Conservation (phyloP, 1,140 invertebrate species). For the Ceratosolen solmsi region DNA sequence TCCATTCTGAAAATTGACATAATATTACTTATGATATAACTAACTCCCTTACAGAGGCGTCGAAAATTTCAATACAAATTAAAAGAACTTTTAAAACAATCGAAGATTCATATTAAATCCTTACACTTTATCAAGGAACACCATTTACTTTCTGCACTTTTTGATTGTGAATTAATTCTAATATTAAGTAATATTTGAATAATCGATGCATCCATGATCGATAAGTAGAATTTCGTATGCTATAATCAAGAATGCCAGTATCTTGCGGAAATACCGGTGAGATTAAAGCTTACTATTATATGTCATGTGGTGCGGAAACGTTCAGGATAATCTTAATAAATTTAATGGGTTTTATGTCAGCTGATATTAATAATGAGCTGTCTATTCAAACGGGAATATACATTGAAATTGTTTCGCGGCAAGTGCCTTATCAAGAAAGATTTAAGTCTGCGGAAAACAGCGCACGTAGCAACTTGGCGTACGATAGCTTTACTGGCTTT, state of each 20-base stretch:
- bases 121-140: not conserved
- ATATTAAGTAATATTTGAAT: no score
- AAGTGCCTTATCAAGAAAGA: not conserved
- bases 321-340: slow-evolving; percentile 25
- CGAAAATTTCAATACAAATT: no score
- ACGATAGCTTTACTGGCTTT: not conserved
- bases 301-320: not conserved
- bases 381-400: not conserved
- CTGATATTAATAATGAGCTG: slow-evolving; percentile 28
- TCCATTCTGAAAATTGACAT: no score
- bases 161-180: not conserved
- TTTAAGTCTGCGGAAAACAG: not conserved
- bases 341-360: slow-evolving; percentile 6
- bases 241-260: not conserved
- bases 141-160: not conserved
- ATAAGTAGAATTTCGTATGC: slow-evolving; percentile 10
- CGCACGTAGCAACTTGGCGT: not conserved
- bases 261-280: not conserved
- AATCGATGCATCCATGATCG: no score
- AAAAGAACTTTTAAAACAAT: no score
- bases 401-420: not conserved
- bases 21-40: no score
- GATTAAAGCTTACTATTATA: not conserved
- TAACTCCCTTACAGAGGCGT: no score
- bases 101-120: not conserved